Percentiles rank a stretch among this genome's conserved stretches.
Evolutionary conservation across 2,797 vertebrate genomes (phyloP).

Genomic region (Thalassophryne amazonica): DNA sequence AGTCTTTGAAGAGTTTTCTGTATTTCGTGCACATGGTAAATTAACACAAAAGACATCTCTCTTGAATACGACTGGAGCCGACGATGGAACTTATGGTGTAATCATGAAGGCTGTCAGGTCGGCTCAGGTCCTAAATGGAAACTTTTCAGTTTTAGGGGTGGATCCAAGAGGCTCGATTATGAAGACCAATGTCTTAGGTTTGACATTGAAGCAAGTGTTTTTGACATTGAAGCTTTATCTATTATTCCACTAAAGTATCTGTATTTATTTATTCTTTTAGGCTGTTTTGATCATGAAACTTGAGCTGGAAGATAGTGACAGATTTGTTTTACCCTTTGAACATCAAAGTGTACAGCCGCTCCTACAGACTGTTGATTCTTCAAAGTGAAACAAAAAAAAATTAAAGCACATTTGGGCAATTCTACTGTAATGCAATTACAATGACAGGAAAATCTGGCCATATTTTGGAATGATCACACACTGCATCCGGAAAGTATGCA

Average conservation of each 20-base stretch:
- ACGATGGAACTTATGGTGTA: constrained; percentile 12
- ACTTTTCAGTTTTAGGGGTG: no score
- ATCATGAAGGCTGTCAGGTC: constrained; percentile 3
- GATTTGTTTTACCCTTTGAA: constrained; percentile 11
- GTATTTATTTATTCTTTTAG: constrained; percentile 7
- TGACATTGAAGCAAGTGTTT: no score
- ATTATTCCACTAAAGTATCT: constrained; percentile 22
- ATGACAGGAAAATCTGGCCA: no score
- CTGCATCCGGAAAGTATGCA: no score
- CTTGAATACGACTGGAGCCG: constrained; percentile 8
- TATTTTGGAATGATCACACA: no score
- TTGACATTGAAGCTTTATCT: constrained; percentile 23
- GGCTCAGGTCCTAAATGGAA: no score
- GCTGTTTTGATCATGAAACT: constrained; percentile 22
- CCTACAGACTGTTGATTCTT: not conserved
- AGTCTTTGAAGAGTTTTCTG: constrained; percentile 15
- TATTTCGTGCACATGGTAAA: constrained; percentile 24
- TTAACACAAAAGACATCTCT: constrained; percentile 5
- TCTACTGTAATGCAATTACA: no score
- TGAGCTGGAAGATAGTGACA: constrained; percentile 1
- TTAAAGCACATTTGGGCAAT: no score
- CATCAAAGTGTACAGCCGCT: constrained; percentile 14
- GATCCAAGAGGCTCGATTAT: no score
- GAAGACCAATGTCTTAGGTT: no score
- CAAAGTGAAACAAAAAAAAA: not conserved